These are phyloP conservation scores for Cheirogaleus medius DNA, from an alignment of 2,113 vertebrate species.

Conservation along the genomic window DNA sequence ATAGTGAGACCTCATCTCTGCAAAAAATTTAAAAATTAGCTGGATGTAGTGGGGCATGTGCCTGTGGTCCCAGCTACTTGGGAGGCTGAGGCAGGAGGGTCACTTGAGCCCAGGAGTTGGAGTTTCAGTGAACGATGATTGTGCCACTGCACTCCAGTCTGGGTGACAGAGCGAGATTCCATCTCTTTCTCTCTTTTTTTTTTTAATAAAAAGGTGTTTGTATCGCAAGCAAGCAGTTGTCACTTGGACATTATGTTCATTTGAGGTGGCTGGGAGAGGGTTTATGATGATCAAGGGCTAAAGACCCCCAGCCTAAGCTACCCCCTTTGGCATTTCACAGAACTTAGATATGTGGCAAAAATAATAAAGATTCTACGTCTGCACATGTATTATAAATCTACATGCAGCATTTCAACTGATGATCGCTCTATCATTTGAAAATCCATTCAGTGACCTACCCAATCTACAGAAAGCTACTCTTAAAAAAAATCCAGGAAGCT, in stretches of 20 bases:
- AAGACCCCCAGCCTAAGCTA: background rate
- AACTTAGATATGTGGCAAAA: background rate
- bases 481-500: background rate
- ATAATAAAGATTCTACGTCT: background rate
- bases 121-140: too few species aligned
- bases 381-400: background rate
- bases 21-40: too few species aligned
- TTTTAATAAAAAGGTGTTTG: background rate
- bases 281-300: background rate
- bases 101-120: too few species aligned
- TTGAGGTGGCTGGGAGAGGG: background rate
- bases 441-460: background rate
- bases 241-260: background rate
- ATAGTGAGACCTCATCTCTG: too few species aligned
- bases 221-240: background rate
- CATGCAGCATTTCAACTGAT: background rate
- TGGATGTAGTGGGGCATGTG: too few species aligned
- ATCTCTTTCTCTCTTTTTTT: too few species aligned
- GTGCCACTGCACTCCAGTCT: too few species aligned
- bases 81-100: too few species aligned
- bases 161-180: too few species aligned
- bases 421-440: background rate
- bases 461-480: background rate
- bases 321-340: background rate
- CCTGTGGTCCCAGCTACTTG: too few species aligned